phyloP scores from a whole-genome alignment of 2,113 vertebrate genomes.

The Pseudonaja textilis region DNA sequence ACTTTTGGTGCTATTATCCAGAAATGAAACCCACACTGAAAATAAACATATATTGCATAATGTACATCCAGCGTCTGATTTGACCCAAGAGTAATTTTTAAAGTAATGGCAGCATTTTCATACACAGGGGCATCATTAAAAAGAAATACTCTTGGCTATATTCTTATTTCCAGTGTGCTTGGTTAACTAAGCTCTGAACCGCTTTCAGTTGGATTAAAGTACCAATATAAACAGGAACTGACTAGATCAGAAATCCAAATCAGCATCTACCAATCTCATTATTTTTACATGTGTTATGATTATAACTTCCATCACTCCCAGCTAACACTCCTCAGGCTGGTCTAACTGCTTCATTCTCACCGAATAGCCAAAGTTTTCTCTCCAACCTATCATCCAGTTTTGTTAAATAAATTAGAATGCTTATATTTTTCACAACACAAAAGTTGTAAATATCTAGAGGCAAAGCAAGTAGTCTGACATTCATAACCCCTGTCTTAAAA shows the following conservation, averaged over 20 bases:
- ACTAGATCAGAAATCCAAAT: background rate
- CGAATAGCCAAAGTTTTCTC: background rate
- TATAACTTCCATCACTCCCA: background rate
- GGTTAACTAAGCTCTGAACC: background rate
- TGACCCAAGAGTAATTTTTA: background rate
- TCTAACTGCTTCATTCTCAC: background rate
- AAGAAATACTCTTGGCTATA: background rate
- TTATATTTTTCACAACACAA: background rate
- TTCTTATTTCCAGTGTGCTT: background rate
- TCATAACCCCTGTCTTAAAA: background rate
- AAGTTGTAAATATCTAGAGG: background rate
- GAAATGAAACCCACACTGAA: background rate
- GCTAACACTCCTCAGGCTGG: background rate
- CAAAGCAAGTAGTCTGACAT: background rate
- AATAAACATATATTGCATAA: background rate
- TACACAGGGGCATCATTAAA: background rate
- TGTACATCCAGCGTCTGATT: background rate
- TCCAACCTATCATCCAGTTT: background rate
- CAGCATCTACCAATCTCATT: background rate
- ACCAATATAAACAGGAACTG: background rate
- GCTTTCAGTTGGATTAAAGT: background rate
- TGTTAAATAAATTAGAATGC: background rate
- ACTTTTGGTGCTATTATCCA: background rate
- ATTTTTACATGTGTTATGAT: background rate
- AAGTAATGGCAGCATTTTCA: background rate